Base-by-base conservation (phyloP, 2,797 vertebrate genomes). In the Macroramphosus scolopax region DNA sequence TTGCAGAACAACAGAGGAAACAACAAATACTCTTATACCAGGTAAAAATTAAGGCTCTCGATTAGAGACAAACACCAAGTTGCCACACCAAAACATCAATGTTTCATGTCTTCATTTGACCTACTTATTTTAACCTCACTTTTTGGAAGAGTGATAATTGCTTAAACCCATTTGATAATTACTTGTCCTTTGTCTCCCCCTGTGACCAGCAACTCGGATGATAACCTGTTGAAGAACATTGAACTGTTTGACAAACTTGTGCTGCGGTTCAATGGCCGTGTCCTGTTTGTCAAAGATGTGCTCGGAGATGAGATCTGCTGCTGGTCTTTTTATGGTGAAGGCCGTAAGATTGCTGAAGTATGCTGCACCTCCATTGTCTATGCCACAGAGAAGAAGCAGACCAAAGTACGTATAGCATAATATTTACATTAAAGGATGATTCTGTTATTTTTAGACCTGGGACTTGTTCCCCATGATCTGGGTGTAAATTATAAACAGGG, bases 341-440 rank as follows among this genome's bases (percentile, higher is more conserved):
- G 96, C 12, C 92, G 96, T 22, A 99, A 99, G 88, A 93, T 98
- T 0, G 95, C 97, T 0, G 97, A 99, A 72, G 96, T 99, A 12
- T 99, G 97, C 75, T 99, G 97, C 76, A 99, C 97, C 0, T 99
- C 97, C 61, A 99, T 99, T 1, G 97, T 99, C 20, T 99, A 99
- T 0, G 97, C 97, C 51, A 98, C 97, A 0, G 96, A 99, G 86
- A 99, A 98, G 76, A 99, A 99, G 20, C 97, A 99, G 83, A 99
- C 97, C 43, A 99, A 99, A 93, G 96, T 98, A 82, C 77, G 72
- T 4, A 1, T 17, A 16, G 18, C 1, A 1, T 10, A 13, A 2
- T 36, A 22, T 22, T n/a, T n/a, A n/a, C n/a, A 22, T 3, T 22
- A 3, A 22, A 6, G 20, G 25, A 26, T 7, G 25, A 10, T 26